These are phyloP conservation scores for Pimpla rufipes DNA, from an alignment of 2,888 invertebrate species.

Conservation along the genomic window DNA sequence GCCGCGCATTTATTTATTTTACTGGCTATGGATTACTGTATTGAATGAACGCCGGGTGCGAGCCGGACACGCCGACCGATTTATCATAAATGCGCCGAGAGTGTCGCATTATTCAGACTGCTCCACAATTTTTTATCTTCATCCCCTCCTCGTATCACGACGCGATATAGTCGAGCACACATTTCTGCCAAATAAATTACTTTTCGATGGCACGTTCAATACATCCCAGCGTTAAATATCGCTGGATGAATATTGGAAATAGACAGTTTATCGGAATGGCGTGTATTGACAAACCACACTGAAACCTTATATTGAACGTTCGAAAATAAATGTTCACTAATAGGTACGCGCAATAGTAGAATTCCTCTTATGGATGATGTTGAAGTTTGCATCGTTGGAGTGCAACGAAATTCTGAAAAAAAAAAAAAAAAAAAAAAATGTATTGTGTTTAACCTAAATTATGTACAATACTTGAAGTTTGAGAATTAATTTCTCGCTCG, in stretches of 20 bases:
- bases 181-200: not conserved
- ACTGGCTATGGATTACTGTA: conserved; percentile 30
- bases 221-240: not conserved
- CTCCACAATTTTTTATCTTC: not conserved
- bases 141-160: not conserved
- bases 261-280: not conserved
- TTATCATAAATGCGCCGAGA: not conserved
- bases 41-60: not conserved
- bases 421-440: no score
- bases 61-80: not conserved
- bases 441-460: no score
- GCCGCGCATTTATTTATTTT: conserved; percentile 43
- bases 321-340: no score
- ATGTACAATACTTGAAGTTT: no score
- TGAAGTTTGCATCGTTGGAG: no score
- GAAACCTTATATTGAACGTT: not conserved
- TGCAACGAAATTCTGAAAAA: no score
- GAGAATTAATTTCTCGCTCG: no score
- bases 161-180: not conserved
- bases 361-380: no score
- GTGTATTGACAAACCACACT: no score
- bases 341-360: no score
- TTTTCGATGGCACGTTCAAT: not conserved
- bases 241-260: not conserved
- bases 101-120: not conserved